Evolutionary conservation across 2,797 vertebrate genomes (phyloP), one percentile per base, ranked within the genome.

Genomic region (Margarornis squamiger): DNA sequence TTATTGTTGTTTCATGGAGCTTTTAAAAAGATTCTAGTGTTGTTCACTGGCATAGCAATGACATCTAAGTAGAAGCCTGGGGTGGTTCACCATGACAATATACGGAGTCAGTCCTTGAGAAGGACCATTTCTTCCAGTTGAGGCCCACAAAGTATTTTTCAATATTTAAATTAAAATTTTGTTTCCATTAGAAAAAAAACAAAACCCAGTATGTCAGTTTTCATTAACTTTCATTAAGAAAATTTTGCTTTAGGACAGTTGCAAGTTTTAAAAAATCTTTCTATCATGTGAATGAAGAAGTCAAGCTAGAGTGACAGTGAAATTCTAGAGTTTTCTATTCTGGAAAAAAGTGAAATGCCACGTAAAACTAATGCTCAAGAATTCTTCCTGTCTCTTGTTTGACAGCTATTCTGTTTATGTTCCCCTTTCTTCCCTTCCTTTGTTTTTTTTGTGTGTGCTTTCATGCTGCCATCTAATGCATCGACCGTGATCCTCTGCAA

Each of bases 331-430:
- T 46, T 63, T 70, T 59, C 26, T 23, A 34, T 52, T 74, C 55
- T 30, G 48, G 46, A 59, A 88, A 78, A 41, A 54, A 20, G 18
- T 54, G 43, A 62, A 76, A 66, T 5, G 66, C 34, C 30, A 32
- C 0, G 0, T 21, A 63, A 67, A 86, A 57, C 14, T 24, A 81
- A 65, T n/a, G 29, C 3, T 65, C 38, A 45, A 20, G 16, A 76
- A 57, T 74, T 41, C 34, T 55, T 30, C 15, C 9, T 21, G 20
- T 63, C 30, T 66, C 43, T 67, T 71, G 27, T 67, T 63, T 68
- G 29, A 45, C 2, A 1, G 34, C 22, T 86, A 24, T 79, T 79
- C 55, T n/a, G 30, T 48, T 73, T 57, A 51, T 52, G 19, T 57
- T 86, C 17, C 41, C n/a, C 9, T 5, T 83, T 78, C 19, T 30